Conservation (phyloP, 2,888 invertebrate genomes). For the Dicyrtomina minuta region DNA sequence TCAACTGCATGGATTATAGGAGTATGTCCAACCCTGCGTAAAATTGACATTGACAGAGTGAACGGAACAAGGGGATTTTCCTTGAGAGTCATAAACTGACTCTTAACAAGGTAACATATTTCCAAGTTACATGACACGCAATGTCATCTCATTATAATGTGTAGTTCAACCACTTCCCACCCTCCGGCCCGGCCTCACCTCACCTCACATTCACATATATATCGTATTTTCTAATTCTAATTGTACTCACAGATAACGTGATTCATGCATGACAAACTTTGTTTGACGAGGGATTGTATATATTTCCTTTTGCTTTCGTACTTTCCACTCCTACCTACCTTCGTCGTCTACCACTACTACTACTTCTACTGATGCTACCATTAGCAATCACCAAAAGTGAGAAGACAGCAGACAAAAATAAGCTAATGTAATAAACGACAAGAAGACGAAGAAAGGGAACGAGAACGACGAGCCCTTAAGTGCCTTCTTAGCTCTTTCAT, state of each 20-base stretch:
- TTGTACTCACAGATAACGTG: not conserved
- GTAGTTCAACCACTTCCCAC: not conserved
- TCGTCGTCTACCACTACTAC: too few species aligned
- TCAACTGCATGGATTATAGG: too few species aligned
- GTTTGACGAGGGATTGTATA: too few species aligned
- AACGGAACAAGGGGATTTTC: too few species aligned
- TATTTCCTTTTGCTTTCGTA: too few species aligned
- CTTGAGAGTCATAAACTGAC: too few species aligned
- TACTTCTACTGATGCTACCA: not conserved
- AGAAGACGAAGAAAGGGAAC: too few species aligned
- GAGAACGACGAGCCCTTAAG: constrained; percentile 4
- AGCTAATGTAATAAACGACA: not conserved
- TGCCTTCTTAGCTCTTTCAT: not conserved
- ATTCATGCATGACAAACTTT: not conserved
- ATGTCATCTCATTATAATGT: constrained; percentile 6
- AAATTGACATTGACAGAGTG: too few species aligned
- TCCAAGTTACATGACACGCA: constrained; percentile 9
- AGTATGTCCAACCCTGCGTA: too few species aligned
- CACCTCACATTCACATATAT: not conserved
- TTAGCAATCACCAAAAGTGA: not conserved
- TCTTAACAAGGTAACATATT: constrained; percentile 14
- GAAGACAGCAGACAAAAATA: not conserved
- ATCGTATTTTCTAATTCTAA: not conserved
- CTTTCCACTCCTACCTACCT: too few species aligned
- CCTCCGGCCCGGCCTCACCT: too few species aligned